Evolutionary conservation across 2,113 vertebrate genomes (phyloP), one percentile per base, ranked within the genome.

Genomic region (Chaetura pelagica): DNA sequence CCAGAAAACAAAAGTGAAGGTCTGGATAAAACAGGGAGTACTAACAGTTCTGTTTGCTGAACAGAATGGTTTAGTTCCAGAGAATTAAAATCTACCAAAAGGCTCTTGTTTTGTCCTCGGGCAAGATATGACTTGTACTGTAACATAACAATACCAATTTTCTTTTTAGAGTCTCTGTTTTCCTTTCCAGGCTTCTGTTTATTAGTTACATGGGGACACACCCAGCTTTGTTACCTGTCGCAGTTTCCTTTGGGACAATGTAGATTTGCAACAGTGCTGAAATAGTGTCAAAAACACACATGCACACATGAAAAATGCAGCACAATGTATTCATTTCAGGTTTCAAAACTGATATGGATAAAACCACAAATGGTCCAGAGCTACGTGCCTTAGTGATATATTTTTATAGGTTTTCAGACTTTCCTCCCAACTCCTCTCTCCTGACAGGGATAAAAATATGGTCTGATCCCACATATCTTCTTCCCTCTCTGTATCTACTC

Each of bases 81-180:
- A 74, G 40, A 42, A 42, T 42, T 42, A 23, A 5, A 15, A 30
- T 21, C 18, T 71, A 21, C 26, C 48, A 78, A 64, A 77, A 63
- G 17, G 27, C 38, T 74, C 30, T 59, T 34, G 4, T 58, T 79
- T 54, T 49, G 27, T n/a, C 12, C 38, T 10, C 22, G 49, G 12
- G 46, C 1, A 4, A 49, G 2, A 7, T n/a, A 27, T 8, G 2
- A 30, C 15, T 57, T 52, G 9, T 4, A n/a, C 2, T 22, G 9
- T 38, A 74, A 86, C 52, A 12, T 74, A 26, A 9, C 6, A 77
- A 84, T 86, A 35, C 0, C 21, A n/a, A 4, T 66, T 63, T 0
- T 3, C 30, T 17, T 85, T 15, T 62, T 62, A 40, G 8, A 9
- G 32, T 68, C 12, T 63, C 38, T 63, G 1, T 77, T 93, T 77